Evolutionary conservation across 2,797 vertebrate species (phyloP), one percentile per base, ranked within the genome.

Genomic region (Acanthopagrus latus): DNA sequence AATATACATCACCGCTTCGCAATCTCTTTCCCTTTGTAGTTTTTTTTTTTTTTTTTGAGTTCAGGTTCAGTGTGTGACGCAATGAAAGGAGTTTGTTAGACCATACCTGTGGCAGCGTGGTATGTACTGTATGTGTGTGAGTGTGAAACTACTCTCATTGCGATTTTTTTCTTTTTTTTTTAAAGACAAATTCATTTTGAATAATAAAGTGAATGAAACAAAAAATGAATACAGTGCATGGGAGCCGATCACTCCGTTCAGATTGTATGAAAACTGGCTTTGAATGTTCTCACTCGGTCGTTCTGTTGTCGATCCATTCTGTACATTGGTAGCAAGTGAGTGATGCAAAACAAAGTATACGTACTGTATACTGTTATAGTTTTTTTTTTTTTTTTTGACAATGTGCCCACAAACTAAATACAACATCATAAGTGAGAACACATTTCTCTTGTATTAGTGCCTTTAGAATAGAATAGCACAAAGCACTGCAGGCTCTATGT

Each of bases 1-100:
- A 95, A 94, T 95, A 91, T 94, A 95, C 94, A 95, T 92, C 91
- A 89, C 91, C 64, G 58, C 74, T 38, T 38, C 38, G 47, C 86
- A 88, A 83, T 81, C 82, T 85, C 78, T 90, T 93, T 93, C 92
- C 91, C 92, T 93, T 93, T 91, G 82, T 90, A 88, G 81, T 27
- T 27, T 27, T 27, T 27, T 27, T n/a, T n/a, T n/a, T n/a, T 29
- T 29, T 79, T 86, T 83, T 83, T 82, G 84, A 86, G 78, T 88
- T 85, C 57, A 71, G 76, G 77, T 84, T 90, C 67, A 91, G 91
- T 92, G 89, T 92, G 91, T 89, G 89, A 89, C 58, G 77, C 75
- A 80, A 86, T 81, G 80, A 79, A 75, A 73, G 68, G 82, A 80
- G 78, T 85, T 83, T 83, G 64, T 74, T 76, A 58, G 80, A 74